phyloP scores from a whole-genome alignment of 2,888 invertebrate genomes.

The Selenia dentaria region DNA sequence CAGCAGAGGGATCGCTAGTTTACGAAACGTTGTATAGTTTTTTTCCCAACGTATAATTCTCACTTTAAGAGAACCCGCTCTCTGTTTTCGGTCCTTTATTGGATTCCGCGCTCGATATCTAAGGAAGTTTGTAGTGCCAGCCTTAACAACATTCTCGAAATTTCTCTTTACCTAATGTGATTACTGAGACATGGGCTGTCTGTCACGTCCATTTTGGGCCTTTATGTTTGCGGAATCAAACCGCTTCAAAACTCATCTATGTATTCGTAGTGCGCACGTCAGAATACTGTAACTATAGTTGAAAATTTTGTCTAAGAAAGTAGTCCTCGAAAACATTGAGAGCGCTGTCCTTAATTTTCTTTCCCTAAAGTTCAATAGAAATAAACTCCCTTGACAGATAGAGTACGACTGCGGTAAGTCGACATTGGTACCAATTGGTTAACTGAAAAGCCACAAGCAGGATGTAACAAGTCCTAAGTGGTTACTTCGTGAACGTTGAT shows the following conservation, averaged over 20 bases:
- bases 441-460: slow-evolving; percentile 18
- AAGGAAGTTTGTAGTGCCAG: slow-evolving; percentile 61
- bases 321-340: slow-evolving; percentile 22
- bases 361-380: slow-evolving; percentile 27
- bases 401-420: slow-evolving; percentile 23
- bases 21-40: slow-evolving; percentile 53
- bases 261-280: slow-evolving; percentile 17
- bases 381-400: slow-evolving; percentile 17
- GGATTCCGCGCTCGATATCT: slow-evolving; percentile 70
- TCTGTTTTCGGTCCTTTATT: slow-evolving; percentile 69
- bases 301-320: too few relatives aligned
- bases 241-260: slow-evolving; percentile 37
- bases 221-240: slow-evolving; percentile 35
- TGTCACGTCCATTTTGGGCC: slow-evolving; percentile 43
- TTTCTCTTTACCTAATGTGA: slow-evolving; percentile 58
- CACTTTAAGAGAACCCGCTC: slow-evolving; percentile 67
- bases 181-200: slow-evolving; percentile 47
- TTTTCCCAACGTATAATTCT: slow-evolving; percentile 72
- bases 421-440: slow-evolving; percentile 24
- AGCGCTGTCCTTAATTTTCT: slow-evolving; percentile 20
- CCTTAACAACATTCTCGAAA: slow-evolving; percentile 62
- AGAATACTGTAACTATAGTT: too few relatives aligned
- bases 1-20: slow-evolving; percentile 60
- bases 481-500: slow-evolving; percentile 15
- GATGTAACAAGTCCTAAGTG: slow-evolving; percentile 12